Conservation (phyloP, 2,888 invertebrate species). For the Ctena decussata region DNA sequence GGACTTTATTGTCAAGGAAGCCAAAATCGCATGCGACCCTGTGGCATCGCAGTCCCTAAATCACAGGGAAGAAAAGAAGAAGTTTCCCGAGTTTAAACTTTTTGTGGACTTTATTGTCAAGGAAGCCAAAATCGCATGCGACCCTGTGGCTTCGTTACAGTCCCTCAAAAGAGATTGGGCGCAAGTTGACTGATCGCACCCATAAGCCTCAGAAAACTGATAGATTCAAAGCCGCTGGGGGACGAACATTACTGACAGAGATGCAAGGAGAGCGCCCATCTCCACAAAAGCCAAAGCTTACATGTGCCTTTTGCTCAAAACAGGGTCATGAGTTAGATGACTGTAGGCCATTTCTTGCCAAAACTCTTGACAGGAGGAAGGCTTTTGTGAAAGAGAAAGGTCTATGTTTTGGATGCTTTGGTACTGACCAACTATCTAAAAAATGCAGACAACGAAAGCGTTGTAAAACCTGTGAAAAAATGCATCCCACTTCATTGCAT, state of each 20-base stretch:
- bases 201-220: no score
- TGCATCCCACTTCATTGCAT: constrained; percentile 51
- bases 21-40: no score
- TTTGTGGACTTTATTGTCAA: constrained; percentile 56
- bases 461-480: constrained; percentile 37
- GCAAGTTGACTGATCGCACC: no score
- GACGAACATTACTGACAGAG: no score
- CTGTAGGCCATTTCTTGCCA: constrained; percentile 33
- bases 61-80: constrained; percentile 3
- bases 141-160: constrained; percentile 58
- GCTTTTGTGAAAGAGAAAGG: constrained; percentile 27
- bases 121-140: constrained; percentile 64
- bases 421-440: constrained; percentile 34
- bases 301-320: constrained; percentile 29
- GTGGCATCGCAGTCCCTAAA: no score
- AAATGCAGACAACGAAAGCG: constrained; percentile 33
- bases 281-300: no score
- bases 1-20: no score
- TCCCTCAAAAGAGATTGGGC: constrained; percentile 27
- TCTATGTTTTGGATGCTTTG: constrained; percentile 49
- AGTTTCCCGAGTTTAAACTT: constrained; percentile 38
- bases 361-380: constrained; percentile 41
- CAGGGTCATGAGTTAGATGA: constrained; percentile 39
- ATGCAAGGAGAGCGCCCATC: no score
- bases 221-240: no score